Conservation (phyloP, 2,113 vertebrate species). For the Abramis brama region DNA sequence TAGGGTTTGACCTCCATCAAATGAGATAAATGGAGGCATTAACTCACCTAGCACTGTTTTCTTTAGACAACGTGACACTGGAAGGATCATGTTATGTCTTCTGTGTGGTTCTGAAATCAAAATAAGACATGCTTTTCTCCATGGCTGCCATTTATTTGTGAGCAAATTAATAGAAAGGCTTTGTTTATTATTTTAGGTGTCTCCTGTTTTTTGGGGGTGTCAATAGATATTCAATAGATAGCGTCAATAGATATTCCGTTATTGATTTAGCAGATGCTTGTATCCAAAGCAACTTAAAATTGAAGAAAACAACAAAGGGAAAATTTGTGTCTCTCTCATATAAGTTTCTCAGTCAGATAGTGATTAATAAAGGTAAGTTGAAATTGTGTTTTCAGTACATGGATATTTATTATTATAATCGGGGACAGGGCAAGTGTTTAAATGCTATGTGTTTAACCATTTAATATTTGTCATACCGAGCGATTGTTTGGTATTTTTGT, state of each 20-base stretch:
- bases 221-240: no score
- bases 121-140: constrained; percentile 4
- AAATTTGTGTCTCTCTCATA: not conserved
- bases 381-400: not conserved
- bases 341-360: not conserved
- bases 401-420: not conserved
- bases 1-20: constrained; percentile 40
- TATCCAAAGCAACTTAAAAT: not conserved
- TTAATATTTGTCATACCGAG: not conserved
- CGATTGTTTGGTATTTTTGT: not conserved
- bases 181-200: not conserved
- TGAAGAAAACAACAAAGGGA: not conserved
- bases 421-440: not conserved
- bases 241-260: no score
- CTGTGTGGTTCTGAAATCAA: not conserved
- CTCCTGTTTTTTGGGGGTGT: not conserved
- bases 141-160: not conserved
- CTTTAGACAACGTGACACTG: not conserved
- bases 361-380: not conserved
- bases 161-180: no score
- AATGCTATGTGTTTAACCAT: no score
- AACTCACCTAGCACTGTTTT: constrained; percentile 22
- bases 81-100: not conserved
- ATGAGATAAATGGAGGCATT: constrained; percentile 37
- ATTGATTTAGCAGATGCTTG: not conserved